Percentiles rank a stretch among this genome's conserved stretches.
phyloP scores from a whole-genome alignment of 2,797 vertebrate genomes.

The Propithecus deckenii region DNA sequence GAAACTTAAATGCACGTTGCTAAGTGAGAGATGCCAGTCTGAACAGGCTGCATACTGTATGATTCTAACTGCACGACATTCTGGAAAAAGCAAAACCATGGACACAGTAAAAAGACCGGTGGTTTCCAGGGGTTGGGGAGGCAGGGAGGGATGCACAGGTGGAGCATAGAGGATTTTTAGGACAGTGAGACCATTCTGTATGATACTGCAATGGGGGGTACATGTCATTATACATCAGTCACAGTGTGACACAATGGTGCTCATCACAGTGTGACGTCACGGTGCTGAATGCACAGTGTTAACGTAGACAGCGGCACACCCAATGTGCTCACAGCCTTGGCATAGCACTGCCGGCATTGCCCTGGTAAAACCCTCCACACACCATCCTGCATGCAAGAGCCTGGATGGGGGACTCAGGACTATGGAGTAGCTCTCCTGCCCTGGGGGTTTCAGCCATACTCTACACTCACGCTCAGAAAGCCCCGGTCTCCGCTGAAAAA shows the following conservation, averaged over 20 bases:
- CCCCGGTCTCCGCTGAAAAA: neutral
- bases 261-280: neutral
- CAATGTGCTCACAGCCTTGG: neutral
- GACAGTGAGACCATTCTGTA: no score
- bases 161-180: neutral
- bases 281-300: neutral
- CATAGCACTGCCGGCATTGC: neutral
- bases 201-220: neutral
- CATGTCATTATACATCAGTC: neutral
- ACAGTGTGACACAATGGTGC: neutral
- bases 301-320: neutral
- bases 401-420: no score
- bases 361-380: neutral
- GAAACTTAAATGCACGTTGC: neutral
- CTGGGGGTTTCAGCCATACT: neutral
- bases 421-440: neutral
- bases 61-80: neutral
- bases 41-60: neutral
- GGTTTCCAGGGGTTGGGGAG: no score
- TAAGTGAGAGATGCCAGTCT: neutral
- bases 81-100: neutral
- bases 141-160: neutral
- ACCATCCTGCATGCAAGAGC: neutral
- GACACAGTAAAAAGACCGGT: neutral
- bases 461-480: neutral